phyloP scores from a whole-genome alignment of 2,888 invertebrate species.

The Abrostola tripartita region DNA sequence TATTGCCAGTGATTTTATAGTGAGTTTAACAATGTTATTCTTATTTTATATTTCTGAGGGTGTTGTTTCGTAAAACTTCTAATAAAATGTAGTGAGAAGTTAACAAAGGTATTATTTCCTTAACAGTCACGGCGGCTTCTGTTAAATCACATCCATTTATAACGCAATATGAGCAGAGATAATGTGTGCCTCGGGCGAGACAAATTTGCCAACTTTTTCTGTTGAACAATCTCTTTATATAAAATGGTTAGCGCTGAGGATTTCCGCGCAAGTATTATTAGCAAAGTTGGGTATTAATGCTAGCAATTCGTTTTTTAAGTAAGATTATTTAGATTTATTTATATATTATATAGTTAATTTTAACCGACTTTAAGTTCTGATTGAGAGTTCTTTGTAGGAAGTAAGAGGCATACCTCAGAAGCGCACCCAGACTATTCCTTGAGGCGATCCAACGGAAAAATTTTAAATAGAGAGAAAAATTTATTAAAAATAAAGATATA shows the following conservation, averaged over 20 bases:
- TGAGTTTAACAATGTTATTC: too few species aligned
- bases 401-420: too few species aligned
- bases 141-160: conserved; percentile 73
- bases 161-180: conserved; percentile 74
- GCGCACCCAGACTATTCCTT: too few species aligned
- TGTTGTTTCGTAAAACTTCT: neutral
- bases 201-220: conserved; percentile 77
- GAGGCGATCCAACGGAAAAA: too few species aligned
- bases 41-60: too few species aligned
- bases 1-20: too few species aligned
- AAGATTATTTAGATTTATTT: conserved; percentile 7
- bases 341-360: neutral
- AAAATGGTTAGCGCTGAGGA: conserved; percentile 69
- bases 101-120: conserved; percentile 54
- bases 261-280: conserved; percentile 70
- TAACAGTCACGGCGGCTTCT: conserved; percentile 58
- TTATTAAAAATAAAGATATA: too few species aligned
- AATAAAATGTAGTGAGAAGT: conserved; percentile 16
- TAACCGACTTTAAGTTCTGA: too few species aligned
- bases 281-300: conserved; percentile 65
- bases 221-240: conserved; percentile 75
- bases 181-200: conserved; percentile 75
- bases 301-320: conserved; percentile 54
- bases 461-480: too few species aligned
- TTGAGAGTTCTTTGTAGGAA: too few species aligned